A percentile compares a stretch with the other conserved stretches of the same genome.
phyloP scores from a whole-genome alignment of 1,140 invertebrate species.

The Semibalanus balanoides region DNA sequence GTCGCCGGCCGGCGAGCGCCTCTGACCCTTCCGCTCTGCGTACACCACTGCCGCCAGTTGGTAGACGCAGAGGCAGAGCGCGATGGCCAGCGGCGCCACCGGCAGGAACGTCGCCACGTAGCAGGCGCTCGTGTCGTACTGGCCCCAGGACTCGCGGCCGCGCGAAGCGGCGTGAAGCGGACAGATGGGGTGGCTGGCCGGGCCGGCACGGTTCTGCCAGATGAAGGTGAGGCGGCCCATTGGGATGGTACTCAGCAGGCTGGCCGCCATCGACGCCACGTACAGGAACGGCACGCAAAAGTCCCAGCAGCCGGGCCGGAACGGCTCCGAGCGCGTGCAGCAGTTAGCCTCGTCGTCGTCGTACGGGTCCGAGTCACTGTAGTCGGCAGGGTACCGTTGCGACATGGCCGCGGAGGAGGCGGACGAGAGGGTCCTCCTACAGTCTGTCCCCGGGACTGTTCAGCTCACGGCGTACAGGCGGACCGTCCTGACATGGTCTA shows the following conservation, averaged over 20 bases:
- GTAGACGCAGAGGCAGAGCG: neutral
- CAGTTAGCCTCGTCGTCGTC: neutral
- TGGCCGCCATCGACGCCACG: neutral
- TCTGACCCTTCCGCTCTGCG: neutral
- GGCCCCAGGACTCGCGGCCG: neutral
- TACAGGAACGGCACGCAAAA: neutral
- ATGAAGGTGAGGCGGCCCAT: neutral
- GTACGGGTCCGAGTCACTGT: neutral
- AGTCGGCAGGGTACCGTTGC: neutral
- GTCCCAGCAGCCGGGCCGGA: neutral
- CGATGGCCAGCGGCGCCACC: neutral
- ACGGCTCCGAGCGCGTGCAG: neutral
- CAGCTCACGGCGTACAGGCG: too few relatives aligned
- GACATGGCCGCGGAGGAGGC: neutral
- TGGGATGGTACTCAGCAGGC: neutral
- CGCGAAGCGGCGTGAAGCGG: neutral
- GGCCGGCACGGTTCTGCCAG: neutral
- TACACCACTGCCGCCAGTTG: neutral
- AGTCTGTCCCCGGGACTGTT: too few relatives aligned
- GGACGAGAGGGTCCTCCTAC: too few relatives aligned
- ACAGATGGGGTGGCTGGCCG: neutral
- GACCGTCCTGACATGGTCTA: too few relatives aligned
- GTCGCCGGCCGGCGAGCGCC: neutral
- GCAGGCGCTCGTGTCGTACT: neutral
- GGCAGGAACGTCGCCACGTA: neutral